phyloP scores from a whole-genome alignment of 2,113 vertebrate genomes.

The Sigmodon hispidus region DNA sequence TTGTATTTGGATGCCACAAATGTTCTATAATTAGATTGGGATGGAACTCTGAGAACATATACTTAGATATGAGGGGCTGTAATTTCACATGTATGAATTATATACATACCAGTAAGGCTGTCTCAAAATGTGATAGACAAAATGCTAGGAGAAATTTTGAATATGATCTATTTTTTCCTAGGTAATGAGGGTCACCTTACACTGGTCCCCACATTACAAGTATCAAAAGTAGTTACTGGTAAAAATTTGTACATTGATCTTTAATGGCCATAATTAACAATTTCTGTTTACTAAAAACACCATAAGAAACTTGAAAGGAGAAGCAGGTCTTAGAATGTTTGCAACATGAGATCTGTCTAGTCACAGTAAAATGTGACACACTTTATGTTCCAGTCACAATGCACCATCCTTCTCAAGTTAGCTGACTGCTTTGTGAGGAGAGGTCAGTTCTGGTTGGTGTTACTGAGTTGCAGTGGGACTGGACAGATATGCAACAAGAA shows the following conservation, averaged over 20 bases:
- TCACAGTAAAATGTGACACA: background rate
- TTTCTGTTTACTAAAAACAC: background rate
- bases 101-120: background rate
- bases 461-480: background rate
- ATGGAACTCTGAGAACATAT: background rate
- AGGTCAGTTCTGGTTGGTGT: background rate
- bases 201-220: background rate
- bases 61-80: background rate
- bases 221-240: background rate
- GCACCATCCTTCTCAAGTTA: background rate
- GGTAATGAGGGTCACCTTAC: conserved; percentile 15
- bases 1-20: background rate
- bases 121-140: conserved; percentile 1
- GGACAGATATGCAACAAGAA: background rate
- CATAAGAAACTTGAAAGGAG: background rate
- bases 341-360: background rate
- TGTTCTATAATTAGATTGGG: background rate
- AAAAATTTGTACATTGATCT: background rate
- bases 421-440: background rate
- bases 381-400: background rate
- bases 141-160: background rate
- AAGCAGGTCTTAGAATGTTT: background rate
- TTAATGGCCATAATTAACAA: background rate
- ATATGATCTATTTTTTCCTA: background rate
- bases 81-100: background rate